Conservation (phyloP, 2,888 invertebrate species). For the Brenthis daphne region DNA sequence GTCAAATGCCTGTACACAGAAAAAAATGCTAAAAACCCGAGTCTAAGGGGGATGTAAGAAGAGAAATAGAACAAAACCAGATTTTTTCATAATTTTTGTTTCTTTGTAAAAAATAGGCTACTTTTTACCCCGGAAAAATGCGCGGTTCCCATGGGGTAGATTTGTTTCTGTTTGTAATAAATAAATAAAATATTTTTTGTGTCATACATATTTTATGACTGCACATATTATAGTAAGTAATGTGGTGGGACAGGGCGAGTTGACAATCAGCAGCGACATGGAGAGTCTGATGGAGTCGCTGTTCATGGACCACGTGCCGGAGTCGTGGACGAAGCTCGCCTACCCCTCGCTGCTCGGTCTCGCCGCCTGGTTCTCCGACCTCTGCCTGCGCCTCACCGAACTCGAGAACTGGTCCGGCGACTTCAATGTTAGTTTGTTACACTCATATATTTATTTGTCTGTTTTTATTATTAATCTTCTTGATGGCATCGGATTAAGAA, state of each 20-base stretch:
- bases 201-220: background rate
- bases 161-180: no score
- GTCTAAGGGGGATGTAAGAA: no score
- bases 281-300: constrained; percentile 91
- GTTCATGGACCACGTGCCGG: constrained; percentile 95
- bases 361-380: constrained; percentile 93
- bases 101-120: no score
- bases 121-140: no score
- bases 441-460: background rate
- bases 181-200: no score
- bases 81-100: no score
- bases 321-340: constrained; percentile 91
- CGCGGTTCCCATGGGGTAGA: no score
- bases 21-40: no score
- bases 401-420: constrained; percentile 94
- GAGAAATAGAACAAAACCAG: no score
- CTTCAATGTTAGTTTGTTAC: constrained; percentile 82
- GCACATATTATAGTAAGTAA: background rate
- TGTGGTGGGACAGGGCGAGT: constrained; percentile 85
- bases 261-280: constrained; percentile 96
- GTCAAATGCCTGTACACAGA: no score
- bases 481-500: no score
- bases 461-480: no score
- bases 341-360: constrained; percentile 94
- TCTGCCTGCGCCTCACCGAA: constrained; percentile 89